Evolutionary conservation across 2,888 invertebrate species (phyloP), one percentile per base, ranked within the genome.

Genomic region (Pristionchus exspectatus): DNA sequence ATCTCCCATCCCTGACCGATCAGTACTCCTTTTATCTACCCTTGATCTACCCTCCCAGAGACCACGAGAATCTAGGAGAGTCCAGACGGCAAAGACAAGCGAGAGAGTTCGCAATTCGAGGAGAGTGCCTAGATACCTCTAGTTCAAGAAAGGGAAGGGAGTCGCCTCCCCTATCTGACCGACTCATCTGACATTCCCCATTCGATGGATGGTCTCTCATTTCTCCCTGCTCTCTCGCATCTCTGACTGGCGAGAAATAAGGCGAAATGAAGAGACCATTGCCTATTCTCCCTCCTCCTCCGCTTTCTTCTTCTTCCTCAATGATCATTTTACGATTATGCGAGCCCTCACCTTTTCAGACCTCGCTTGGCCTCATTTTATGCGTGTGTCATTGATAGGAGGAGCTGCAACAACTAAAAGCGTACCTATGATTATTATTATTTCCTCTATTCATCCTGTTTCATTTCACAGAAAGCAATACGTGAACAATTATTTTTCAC

Each of bases 321-420:
- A 44, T 81, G 81, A 81, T 54, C 81, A 81, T 81, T 81, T 81
- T 81, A 81, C 81, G 81, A 81, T 81, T 81, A 38, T 33, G 24
- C 63, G 74, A 21, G 74, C 38, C 74, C 74, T 24, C 74, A 74
- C 74, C 38, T 21, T 74, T 74, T 38, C 38, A 33, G 38, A 30
- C 33, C 33, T 24, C 24, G 14, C 59, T 5, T 18, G 59, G 59
- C 5, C 18, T 14, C 18, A 59, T 59, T 59, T 59, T 59, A 21
- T 59, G 24, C 24, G 59, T 21, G 59, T 38, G 38, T 38, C 38
- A 38, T 38, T 38, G 38, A 38, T 38, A 38, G n/a, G n/a, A n/a
- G n/a, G n/a, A n/a, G 38, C 38, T 3, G 38, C 5, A 38, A 38
- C 38, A 3, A 5, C 38, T 38, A 38, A 38, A 38, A 38, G 38